A percentile compares a stretch with the other conserved stretches of the same genome.
Conservation (phyloP, 2,113 vertebrate genomes). For the Amazona guildingii region DNA sequence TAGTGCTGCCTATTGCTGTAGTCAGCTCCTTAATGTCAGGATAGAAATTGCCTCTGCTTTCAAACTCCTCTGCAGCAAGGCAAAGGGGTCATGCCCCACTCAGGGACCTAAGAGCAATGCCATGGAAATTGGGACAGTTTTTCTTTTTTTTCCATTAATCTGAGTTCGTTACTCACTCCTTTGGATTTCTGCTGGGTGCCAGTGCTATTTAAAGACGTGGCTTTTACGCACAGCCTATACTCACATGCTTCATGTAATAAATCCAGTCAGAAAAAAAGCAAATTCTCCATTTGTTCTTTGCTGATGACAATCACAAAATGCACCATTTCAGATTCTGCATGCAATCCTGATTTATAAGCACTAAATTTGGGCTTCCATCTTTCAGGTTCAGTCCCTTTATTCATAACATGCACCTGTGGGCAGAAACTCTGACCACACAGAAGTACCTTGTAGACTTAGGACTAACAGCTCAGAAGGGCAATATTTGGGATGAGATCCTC, state of each 20-base stretch:
- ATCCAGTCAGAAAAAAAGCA: not conserved
- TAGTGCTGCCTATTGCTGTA: not conserved
- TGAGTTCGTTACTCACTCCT: not conserved
- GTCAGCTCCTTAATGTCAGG: not conserved
- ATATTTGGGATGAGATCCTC: not conserved
- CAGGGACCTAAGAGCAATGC: not conserved
- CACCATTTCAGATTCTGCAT: not conserved
- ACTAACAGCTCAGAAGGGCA: not conserved
- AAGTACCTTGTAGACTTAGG: not conserved
- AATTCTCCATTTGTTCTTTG: not conserved
- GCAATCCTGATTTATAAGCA: not conserved
- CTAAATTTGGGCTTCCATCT: not conserved
- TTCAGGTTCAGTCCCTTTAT: not conserved
- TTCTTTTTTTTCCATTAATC: not conserved
- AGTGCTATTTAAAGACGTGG: conserved; percentile 1
- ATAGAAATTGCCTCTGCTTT: not conserved
- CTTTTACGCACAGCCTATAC: not conserved
- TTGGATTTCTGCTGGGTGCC: not conserved
- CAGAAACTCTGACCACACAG: not conserved
- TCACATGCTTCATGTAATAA: not conserved
- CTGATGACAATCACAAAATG: not conserved
- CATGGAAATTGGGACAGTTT: not conserved
- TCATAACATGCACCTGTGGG: not conserved
- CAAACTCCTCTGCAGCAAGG: not conserved
- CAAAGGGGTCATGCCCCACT: not conserved